Base-by-base conservation (phyloP, 2,888 invertebrate genomes). In the Lasius fuliginosus region DNA sequence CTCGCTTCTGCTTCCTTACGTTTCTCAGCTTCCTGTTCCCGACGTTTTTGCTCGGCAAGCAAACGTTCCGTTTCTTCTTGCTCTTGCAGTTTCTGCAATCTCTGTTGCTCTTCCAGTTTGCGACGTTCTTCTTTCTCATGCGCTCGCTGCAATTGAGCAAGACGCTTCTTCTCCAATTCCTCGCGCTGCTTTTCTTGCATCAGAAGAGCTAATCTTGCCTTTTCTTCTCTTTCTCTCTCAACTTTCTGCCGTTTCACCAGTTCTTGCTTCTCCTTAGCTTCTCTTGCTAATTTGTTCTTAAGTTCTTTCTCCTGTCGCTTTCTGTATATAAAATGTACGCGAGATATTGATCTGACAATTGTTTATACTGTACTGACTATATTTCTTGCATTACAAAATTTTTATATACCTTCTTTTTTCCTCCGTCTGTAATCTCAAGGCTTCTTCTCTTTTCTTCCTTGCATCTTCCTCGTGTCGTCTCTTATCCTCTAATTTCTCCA, bases 391-490 rank as follows among this genome's bases (percentile, higher is more conserved):
- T 27, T 60, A 49, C 0, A 6, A 79, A 15, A 49, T 27, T 42
- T 27, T 53, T 30, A 65, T 85, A 49, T 86, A 96, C 96, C 95
- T 95, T 89, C 95, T 96, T 91, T 96, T 96, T 89, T 95, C 95
- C 86, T 97, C 97, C 4, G 95, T 95, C 92, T 96, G 95, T 11
- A 96, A 96, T 84, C 96, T 96, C 18, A 97, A 90, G 77, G 96
- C 89, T 3, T 96, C 97, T 36, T 97, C 96, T 76, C 96, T 96
- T 94, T 97, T 97, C 89, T 94, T 95, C 75, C 95, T 93, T 0
- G 96, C 96, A 77, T 96, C 96, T 81, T 96, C 96, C 58, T 94
- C 93, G 88, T 95, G 84, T 4, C 92, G 93, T 67, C 85, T 94
- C 42, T 96, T 96, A 0, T 93, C 94, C 1, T 95, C 87, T 11